These are phyloP conservation scores for Lumbricus terrestris DNA, from an alignment of 2,888 invertebrate genomes.

Conservation along the genomic window DNA sequence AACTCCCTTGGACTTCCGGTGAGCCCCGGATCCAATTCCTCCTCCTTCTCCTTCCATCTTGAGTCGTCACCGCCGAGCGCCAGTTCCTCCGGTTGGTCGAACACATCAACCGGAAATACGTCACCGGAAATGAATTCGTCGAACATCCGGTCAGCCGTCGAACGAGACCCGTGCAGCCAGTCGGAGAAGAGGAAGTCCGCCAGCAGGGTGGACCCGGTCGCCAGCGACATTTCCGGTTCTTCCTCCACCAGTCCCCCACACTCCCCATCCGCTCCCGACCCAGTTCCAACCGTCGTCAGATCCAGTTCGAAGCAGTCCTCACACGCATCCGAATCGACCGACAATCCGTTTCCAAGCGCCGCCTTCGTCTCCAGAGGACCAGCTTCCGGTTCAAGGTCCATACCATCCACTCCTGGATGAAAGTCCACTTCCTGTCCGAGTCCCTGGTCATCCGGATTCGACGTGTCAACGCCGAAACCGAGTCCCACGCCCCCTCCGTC, in stretches of 20 bases:
- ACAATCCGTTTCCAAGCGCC: too few relatives aligned
- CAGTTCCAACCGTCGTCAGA: not conserved
- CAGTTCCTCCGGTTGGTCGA: not conserved
- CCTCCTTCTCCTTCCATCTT: too few relatives aligned
- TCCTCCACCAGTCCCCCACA: too few relatives aligned
- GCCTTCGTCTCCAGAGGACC: too few relatives aligned
- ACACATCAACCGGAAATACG: not conserved
- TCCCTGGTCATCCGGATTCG: not conserved
- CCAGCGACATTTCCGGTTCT: not conserved
- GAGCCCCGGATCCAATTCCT: too few relatives aligned
- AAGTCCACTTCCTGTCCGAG: not conserved
- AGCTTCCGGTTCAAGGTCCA: not conserved
- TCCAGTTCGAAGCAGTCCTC: not conserved
- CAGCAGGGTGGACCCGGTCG: not conserved
- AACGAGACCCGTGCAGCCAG: not conserved
- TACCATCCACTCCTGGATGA: not conserved
- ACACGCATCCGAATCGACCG: not conserved
- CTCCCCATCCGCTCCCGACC: not conserved
- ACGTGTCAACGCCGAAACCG: not conserved
- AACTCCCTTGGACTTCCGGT: not conserved
- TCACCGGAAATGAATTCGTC: not conserved
- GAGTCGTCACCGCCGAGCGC: not conserved
- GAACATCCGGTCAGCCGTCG: not conserved
- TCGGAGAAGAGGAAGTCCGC: slow-evolving; percentile 12
- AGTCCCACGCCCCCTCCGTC: not conserved